Conservation (phyloP, 2,113 vertebrate species). For the Chaetura pelagica region DNA sequence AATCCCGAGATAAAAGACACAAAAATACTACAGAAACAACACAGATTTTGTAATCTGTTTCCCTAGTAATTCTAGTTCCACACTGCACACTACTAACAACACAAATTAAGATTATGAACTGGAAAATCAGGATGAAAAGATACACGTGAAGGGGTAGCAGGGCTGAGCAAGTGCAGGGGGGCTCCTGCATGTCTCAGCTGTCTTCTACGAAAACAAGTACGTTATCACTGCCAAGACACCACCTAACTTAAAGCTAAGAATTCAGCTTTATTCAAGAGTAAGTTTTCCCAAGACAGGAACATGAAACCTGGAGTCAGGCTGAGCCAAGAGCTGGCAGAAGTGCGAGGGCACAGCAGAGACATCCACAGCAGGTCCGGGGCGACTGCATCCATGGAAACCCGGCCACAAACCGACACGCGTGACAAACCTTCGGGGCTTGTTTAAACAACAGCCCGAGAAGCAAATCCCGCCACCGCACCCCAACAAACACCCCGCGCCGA, state of each 20-base stretch:
- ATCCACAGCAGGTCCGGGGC: fast-evolving
- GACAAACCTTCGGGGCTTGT: fast-evolving
- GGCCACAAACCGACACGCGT: fast-evolving
- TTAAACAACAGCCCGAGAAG: fast-evolving
- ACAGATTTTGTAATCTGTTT: background rate
- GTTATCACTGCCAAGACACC: too few relatives aligned
- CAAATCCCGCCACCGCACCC: fast-evolving
- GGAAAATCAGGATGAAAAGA: background rate
- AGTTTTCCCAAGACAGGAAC: fast-evolving
- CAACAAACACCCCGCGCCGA: fast-evolving
- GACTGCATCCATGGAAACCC: fast-evolving
- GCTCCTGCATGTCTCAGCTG: fast-evolving
- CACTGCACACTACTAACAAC: fast-evolving
- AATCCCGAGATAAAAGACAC: background rate
- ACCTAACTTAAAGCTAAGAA: background rate
- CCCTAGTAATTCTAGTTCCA: background rate
- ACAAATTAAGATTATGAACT: background rate
- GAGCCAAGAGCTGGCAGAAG: background rate
- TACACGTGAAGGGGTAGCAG: fast-evolving
- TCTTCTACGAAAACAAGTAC: fast-evolving
- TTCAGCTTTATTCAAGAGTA: fast-evolving
- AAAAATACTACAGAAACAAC: background rate
- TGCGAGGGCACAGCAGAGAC: fast-evolving
- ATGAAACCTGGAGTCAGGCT: fast-evolving
- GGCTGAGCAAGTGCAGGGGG: fast-evolving